Evolutionary conservation across 1,140 invertebrate genomes (phyloP).

Genomic region (Apis laboriosa): DNA sequence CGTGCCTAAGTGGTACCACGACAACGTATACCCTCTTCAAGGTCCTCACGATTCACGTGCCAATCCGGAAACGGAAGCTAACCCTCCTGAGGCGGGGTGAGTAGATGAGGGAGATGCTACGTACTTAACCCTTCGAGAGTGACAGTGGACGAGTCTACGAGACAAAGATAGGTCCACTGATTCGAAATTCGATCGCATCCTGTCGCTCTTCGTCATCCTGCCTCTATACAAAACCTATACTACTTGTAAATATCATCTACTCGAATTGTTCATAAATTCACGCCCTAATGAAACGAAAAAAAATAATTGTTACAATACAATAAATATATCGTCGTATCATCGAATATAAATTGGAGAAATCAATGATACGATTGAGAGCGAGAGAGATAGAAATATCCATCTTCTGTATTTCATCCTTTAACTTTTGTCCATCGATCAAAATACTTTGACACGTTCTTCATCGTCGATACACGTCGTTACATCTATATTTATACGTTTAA

Average conservation of each 20-base stretch:
- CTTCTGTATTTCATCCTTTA: too few relatives aligned
- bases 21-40: slow-evolving; percentile 70
- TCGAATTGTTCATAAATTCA: background rate
- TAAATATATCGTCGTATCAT: too few relatives aligned
- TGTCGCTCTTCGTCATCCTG: background rate
- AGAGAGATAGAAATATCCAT: too few relatives aligned
- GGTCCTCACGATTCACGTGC: slow-evolving; percentile 66
- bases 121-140: slow-evolving; percentile 74
- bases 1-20: slow-evolving; percentile 76
- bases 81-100: slow-evolving; percentile 60
- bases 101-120: slow-evolving; percentile 53
- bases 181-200: slow-evolving; percentile 70
- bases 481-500: too few relatives aligned
- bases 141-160: slow-evolving; percentile 23
- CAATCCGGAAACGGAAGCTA: slow-evolving; percentile 79
- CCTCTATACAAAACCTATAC: background rate
- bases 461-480: too few relatives aligned
- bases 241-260: background rate
- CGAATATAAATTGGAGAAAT: too few relatives aligned
- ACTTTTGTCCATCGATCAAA: too few relatives aligned
- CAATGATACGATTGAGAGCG: too few relatives aligned
- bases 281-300: too few relatives aligned
- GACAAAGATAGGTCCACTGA: slow-evolving; percentile 49
- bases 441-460: too few relatives aligned
- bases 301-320: too few relatives aligned